These are phyloP conservation scores for Tyrophagus putrescentiae DNA, from an alignment of 1,140 invertebrate species.

Conservation along the genomic window DNA sequence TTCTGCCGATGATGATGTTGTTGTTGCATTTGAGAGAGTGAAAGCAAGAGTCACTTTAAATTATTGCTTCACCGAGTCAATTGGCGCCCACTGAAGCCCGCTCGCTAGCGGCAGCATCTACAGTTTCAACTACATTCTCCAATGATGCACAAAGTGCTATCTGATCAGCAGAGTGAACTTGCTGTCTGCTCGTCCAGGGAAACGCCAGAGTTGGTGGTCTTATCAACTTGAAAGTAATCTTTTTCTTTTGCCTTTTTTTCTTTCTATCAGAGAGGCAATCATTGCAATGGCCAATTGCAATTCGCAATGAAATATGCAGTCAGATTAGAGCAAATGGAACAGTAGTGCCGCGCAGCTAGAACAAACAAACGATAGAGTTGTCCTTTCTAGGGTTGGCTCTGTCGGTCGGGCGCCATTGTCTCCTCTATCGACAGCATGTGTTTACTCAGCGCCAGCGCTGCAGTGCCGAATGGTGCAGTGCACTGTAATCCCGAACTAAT, in stretches of 20 bases:
- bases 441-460: background rate
- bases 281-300: background rate
- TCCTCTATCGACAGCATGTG: slow-evolving; percentile 5
- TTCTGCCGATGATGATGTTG: no score
- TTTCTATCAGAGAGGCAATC: no score
- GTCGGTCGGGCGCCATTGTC: background rate
- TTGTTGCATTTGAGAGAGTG: no score
- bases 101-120: no score
- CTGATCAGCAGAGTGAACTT: background rate
- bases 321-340: background rate
- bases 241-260: no score
- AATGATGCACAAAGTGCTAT: no score
- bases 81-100: no score
- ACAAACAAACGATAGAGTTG: slow-evolving; percentile 7
- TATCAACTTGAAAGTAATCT: background rate
- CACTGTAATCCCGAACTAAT: slow-evolving; percentile 11
- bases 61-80: background rate
- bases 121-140: no score
- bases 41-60: slow-evolving; percentile 2
- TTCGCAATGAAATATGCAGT: background rate
- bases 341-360: background rate
- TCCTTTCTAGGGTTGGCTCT: no score
- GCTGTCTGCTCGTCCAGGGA: no score
- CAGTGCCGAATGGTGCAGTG: no score
- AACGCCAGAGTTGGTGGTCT: background rate